Conservation (phyloP, 2,113 vertebrate species). For the Apus apus region DNA sequence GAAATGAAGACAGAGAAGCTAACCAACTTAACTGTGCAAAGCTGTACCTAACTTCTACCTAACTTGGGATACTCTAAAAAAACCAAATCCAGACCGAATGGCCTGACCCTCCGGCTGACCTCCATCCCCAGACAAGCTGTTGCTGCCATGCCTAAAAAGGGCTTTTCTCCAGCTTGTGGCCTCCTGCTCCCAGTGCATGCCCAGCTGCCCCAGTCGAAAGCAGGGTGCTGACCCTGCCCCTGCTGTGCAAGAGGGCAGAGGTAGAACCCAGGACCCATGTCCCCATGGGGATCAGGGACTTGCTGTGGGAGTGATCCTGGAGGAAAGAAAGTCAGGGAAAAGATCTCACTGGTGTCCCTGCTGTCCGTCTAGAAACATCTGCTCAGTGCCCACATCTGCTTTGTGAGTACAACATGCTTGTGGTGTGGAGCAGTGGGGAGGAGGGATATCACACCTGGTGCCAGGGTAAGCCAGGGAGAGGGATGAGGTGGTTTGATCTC, state of each 20-base stretch:
- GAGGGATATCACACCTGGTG: not conserved
- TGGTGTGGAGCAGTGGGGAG: not conserved
- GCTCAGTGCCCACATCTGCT: not conserved
- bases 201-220: not conserved
- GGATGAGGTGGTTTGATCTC: not conserved
- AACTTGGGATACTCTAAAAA: not conserved
- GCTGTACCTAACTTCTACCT: not conserved
- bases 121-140: not conserved
- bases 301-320: fast-evolving
- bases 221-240: not conserved
- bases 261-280: not conserved
- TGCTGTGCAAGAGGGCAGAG: fast-evolving
- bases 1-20: not conserved
- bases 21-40: fast-evolving
- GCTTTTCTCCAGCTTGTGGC: fast-evolving
- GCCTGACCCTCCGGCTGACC: not conserved
- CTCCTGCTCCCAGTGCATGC: not conserved
- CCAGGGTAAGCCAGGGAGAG: too few relatives aligned
- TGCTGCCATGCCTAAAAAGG: not conserved
- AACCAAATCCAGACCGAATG: not conserved
- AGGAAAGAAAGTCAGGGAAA: not conserved
- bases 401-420: not conserved
- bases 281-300: fast-evolving
- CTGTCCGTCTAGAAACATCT: not conserved
- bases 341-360: too few relatives aligned